Evolutionary conservation across 2,113 vertebrate species (phyloP), one percentile per base, ranked within the genome.

Genomic region (Phainopepla nitens): DNA sequence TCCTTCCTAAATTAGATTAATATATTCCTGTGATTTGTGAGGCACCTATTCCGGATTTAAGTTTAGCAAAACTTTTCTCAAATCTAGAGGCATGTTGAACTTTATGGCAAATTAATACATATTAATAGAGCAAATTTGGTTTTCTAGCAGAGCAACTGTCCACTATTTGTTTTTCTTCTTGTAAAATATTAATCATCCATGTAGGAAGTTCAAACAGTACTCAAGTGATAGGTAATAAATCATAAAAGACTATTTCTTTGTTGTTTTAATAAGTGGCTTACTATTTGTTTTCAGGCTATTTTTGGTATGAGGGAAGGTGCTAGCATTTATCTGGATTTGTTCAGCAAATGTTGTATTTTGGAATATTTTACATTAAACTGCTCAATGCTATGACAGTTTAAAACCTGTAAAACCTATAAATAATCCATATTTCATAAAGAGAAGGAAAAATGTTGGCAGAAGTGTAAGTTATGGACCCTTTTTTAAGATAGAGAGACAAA

Each of bases 401-500:
- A 96, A 91, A 73, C 24, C 27, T 77, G n/a, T 44, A 27, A 93
- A 90, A 73, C 50, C 44, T 70, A 90, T 86, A 88, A 94, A 88
- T 95, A 83, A 88, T 96, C 95, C 29, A 70, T 82, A 51, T 71
- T 94, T 84, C 87, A 93, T 79, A 91, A 89, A 75, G 35, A 66
- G 39, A 75, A 89, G 42, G 70, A 44, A 66, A 73, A 19, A 72
- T 25, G 13, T 57, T 93, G 44, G 42, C 50, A 82, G 75, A 84
- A 94, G 68, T 42, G 41, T 78, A 56, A 87, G 33, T 82, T 93
- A 80, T 77, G 39, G 47, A 31, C 56, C 57, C 9, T 68, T 78
- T 82, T 22, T 80, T 87, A 90, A 79, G 42, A 53, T 50, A 69
- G 8, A n/a, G 54, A 91, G 29, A 35, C 29, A 79, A 95, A 91